These are phyloP conservation scores for Sigmodon hispidus DNA, from an alignment of 2,113 vertebrate genomes.

Conservation along the genomic window DNA sequence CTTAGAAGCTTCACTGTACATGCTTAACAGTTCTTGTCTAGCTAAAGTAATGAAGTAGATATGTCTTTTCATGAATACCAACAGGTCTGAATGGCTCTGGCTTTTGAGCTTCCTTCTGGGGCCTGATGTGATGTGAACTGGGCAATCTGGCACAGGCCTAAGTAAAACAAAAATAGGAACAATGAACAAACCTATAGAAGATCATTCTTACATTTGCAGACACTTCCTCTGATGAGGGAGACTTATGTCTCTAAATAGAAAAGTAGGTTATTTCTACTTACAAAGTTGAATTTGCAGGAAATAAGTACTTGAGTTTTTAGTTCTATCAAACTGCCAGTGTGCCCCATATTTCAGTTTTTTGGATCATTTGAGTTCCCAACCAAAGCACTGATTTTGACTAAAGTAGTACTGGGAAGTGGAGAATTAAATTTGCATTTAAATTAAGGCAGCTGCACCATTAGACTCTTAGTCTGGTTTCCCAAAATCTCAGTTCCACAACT, in stretches of 20 bases:
- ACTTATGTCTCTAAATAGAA: not conserved
- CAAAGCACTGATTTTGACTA: not conserved
- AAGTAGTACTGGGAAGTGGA: not conserved
- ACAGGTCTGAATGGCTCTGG: not conserved
- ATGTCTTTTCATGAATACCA: not conserved
- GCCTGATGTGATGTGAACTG: not conserved
- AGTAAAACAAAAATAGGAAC: not conserved
- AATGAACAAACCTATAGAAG: not conserved
- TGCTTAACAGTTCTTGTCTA: not conserved
- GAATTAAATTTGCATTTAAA: slow-evolving; percentile 20
- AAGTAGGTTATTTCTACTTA: not conserved
- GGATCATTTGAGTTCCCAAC: not conserved
- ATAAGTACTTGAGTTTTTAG: not conserved
- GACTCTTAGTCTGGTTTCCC: not conserved
- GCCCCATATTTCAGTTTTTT: not conserved
- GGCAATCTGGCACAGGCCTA: not conserved
- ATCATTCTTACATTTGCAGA: not conserved
- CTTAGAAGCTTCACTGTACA: not conserved
- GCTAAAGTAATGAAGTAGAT: not conserved
- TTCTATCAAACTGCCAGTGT: not conserved
- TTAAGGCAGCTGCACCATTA: not conserved
- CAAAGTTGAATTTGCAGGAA: not conserved
- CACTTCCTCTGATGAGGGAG: not conserved
- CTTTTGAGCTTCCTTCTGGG: not conserved
- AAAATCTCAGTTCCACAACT: not conserved